Base-by-base conservation (phyloP, 2,113 vertebrate species). In the Falco punctatus region DNA sequence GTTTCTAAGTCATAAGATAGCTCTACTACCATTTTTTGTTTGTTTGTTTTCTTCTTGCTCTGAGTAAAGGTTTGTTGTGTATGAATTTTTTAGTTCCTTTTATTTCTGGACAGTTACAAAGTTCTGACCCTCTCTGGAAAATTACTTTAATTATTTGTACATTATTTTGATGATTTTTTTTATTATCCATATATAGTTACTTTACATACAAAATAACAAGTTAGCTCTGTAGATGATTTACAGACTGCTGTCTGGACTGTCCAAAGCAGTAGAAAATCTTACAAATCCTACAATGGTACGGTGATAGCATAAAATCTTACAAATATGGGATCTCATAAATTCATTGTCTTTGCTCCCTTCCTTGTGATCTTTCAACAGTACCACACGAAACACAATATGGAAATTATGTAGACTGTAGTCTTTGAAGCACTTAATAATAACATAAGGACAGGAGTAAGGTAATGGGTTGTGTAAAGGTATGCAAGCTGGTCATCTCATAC, bases 351-450 rank as follows among this genome's bases (percentile, higher is more conserved):
- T 95, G 4, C 33, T 95, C 15, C 46, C 64, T 94, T 95, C 61
- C 59, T 95, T 94, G 71, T 93, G 84, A n/a, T 92, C 61, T 90
- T 96, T 92, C 78, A 70, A 78, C 64, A 86, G 86, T 78, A 57
- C 86, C 81, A 96, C 72, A 80, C 30, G 89, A 96, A 97, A 94
- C 62, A n/a, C 35, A 95, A 72, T 40, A 67, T 23, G 42, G 61
- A 79, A 97, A 95, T 96, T 95, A 85, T 58, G 58, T 85, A 96
- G 97, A 69, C 96, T 96, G 79, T 64, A 89, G 59, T 97, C 52
- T 94, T 97, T 92, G 92, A 96, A 97, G 83, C 82, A 95, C 75
- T 85, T 97, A 96, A 94, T 94, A 94, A 96, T 90, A 93, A 95
- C 78, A 91, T 92, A 81, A 96, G 72, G 75, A 90, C 46, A 70